Evolutionary conservation across 2,888 invertebrate genomes (phyloP).

Genomic region (Brachyptera putata): DNA sequence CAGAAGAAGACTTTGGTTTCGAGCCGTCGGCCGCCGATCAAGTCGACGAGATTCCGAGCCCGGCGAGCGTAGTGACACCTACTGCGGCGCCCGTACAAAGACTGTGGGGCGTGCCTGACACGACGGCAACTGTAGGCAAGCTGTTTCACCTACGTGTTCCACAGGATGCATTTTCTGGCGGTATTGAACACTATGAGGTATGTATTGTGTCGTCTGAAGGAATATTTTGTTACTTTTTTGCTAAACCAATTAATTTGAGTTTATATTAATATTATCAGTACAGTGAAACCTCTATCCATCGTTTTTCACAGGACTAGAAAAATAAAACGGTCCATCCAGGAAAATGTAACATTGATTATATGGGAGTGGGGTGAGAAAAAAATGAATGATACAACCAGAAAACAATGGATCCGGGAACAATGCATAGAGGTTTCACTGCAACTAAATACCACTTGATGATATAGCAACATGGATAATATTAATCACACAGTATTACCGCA

Average conservation of each 20-base stretch:
- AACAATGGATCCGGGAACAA: too few relatives aligned
- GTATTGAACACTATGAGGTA: slow-evolving; percentile 67
- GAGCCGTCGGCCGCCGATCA: slow-evolving; percentile 43
- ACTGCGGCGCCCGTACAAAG: slow-evolving; percentile 38
- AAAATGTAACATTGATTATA: too few relatives aligned
- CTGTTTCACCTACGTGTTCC: slow-evolving; percentile 69
- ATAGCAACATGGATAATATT: too few relatives aligned
- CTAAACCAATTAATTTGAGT: not conserved
- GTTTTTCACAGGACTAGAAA: too few relatives aligned
- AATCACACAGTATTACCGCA: too few relatives aligned
- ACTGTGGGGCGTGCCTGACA: slow-evolving; percentile 55
- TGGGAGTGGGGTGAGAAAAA: too few relatives aligned
- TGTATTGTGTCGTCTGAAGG: slow-evolving; percentile 25
- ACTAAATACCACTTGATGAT: too few relatives aligned
- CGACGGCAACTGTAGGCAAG: slow-evolving; percentile 65
- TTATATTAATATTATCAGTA: too few relatives aligned
- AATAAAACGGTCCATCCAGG: too few relatives aligned
- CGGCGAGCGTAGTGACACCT: not conserved
- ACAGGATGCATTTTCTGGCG: slow-evolving; percentile 64
- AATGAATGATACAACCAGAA: too few relatives aligned
- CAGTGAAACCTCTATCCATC: too few relatives aligned
- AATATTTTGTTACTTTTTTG: not conserved
- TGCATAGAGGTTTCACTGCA: too few relatives aligned
- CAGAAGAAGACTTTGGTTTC: slow-evolving; percentile 45
- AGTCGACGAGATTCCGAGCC: slow-evolving; percentile 34